Evolutionary conservation across 2,113 vertebrate genomes (phyloP).

Genomic region (Uria aalge): DNA sequence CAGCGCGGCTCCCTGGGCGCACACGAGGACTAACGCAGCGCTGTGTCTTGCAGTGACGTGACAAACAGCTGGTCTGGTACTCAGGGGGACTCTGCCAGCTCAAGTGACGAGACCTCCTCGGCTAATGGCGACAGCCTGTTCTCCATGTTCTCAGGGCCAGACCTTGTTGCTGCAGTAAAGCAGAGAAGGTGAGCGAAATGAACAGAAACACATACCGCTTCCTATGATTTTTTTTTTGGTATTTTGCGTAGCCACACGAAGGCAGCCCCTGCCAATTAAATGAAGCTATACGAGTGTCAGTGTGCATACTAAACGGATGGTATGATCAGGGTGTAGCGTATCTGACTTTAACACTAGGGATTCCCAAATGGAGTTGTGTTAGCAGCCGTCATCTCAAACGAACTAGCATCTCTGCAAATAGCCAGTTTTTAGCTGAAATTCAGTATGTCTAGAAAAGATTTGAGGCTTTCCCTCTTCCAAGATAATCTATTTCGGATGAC

Average conservation of each 20-base stretch:
- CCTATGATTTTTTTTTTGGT: background rate
- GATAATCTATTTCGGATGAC: background rate
- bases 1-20: too few relatives aligned
- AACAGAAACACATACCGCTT: background rate
- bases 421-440: background rate
- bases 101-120: constrained; percentile 95
- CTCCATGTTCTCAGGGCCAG: constrained; percentile 99
- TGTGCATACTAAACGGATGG: background rate
- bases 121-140: constrained; percentile 97
- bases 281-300: accelerated
- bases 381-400: background rate
- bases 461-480: background rate
- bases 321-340: too few relatives aligned
- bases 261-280: background rate
- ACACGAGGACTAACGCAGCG: background rate
- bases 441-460: background rate
- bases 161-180: constrained; percentile 96
- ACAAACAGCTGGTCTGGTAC: constrained; percentile 93
- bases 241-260: background rate
- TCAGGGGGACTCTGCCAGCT: constrained; percentile 96
- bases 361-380: accelerated
- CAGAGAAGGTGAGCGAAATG: constrained; percentile 85
- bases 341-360: background rate
- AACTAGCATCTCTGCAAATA: background rate
- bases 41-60: constrained; percentile 81